These are phyloP conservation scores for Druon quercuslanigerum DNA, from an alignment of 1,140 invertebrate species.

Conservation along the genomic window DNA sequence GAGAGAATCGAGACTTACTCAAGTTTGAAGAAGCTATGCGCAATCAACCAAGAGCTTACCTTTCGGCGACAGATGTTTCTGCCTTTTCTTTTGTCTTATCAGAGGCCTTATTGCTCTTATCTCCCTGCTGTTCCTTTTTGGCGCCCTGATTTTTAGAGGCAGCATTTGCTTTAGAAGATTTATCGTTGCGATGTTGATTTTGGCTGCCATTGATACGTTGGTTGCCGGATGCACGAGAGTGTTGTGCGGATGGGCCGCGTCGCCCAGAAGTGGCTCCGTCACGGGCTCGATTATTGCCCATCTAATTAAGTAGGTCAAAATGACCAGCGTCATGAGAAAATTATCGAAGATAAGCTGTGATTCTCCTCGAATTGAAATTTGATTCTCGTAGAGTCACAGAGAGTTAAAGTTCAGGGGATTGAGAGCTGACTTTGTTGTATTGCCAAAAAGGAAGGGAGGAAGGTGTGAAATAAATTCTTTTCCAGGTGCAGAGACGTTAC, in stretches of 20 bases:
- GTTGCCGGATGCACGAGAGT: conserved; percentile 74
- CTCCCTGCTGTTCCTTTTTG: conserved; percentile 75
- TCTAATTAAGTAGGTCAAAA: conserved; percentile 72
- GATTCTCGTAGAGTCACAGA: conserved; percentile 55
- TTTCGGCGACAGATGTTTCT: conserved; percentile 71
- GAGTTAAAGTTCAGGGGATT: conserved; percentile 34
- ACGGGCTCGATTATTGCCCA: conserved; percentile 75
- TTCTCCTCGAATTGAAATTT: conserved; percentile 59
- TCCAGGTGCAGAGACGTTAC: conserved; percentile 4
- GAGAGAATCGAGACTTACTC: conserved; percentile 60
- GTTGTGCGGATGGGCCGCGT: conserved; percentile 73
- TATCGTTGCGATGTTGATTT: conserved; percentile 76
- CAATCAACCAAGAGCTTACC: conserved; percentile 73
- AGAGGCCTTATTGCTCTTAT: conserved; percentile 71
- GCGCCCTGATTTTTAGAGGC: conserved; percentile 75
- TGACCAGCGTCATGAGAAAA: conserved; percentile 70
- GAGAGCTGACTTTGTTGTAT: conserved; percentile 1
- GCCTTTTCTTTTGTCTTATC: conserved; percentile 74
- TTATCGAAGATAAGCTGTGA: conserved; percentile 50
- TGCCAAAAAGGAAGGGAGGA: conserved; percentile 28
- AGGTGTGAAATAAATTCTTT: conserved; percentile 26
- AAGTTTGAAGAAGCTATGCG: conserved; percentile 69
- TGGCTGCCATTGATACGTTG: conserved; percentile 76
- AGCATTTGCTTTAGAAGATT: conserved; percentile 75
- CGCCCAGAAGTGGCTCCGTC: conserved; percentile 71